Base-by-base conservation (phyloP, 2,888 invertebrate genomes). In the Listrodromus nycthemerus region DNA sequence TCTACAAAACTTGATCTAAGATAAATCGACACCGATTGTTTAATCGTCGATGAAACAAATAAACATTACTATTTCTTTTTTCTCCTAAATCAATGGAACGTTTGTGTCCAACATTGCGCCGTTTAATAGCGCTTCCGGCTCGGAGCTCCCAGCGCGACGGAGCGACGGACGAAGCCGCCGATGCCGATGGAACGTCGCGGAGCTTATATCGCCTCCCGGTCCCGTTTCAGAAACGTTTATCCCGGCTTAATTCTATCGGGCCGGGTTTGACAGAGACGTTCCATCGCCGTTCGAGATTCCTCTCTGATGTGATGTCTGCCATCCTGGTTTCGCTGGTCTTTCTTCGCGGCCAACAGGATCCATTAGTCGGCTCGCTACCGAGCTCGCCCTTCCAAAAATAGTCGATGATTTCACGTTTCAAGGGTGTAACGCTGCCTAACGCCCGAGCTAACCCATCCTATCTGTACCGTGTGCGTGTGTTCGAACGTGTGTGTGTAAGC, bases 301-400 rank as follows among this genome's bases (percentile, higher is more conserved):
- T 67, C 61, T 37, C 61, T 63, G 80, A 76, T 80, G 80, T 80
- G 50, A 55, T 55, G 83, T 58, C 80, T 63, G 33, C 63, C 71
- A 74, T 77, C 27, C 41, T 58, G 41, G 52, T 52, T 41, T 55
- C 41, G 48, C 52, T 30, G 74, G 30, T 24, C 52, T 70, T 63
- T 71, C 50, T 66, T 65, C n/a, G 61, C 30, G 27, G 30, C 61
- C 21, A 37, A 66, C 66, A 80, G 69, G 80, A 77, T 84, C 87
- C 86, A 88, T 89, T 89, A 89, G 83, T 75, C 80, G 52, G 70
- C 33, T 80, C 58, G 66, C 75, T 70, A 52, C 52, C 79, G 85
- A 65, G 33, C 74, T 33, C 61, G 79, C 67, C 30, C 71, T 73
- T 79, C 80, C 86, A 86, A 87, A 89, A 89, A 89, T 89, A 88